Base-by-base conservation (phyloP, 92 coral and sea anemone genomes). In the Palythoa grandiflora region DNA sequence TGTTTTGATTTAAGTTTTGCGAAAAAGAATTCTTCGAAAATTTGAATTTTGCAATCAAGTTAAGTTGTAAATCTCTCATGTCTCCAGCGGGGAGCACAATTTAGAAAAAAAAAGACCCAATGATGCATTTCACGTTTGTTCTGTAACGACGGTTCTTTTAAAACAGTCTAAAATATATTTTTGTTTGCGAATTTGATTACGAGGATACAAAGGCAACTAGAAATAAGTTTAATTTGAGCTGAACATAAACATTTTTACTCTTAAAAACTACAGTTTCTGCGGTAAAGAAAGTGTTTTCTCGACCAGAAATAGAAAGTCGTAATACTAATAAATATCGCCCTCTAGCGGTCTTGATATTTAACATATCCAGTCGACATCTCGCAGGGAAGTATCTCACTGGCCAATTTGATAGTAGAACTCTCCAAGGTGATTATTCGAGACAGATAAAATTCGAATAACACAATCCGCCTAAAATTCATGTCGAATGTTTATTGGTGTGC, bases 381-480 rank as follows among this genome's bases (percentile, higher is more conserved):
- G 16, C 85, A 13, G 73, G 40, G 74, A 40, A 65, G 38, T 10
- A 71, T 68, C 75, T 44, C 47, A 6, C 75, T 48, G 57, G 44
- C 75, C 20, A 65, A 48, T 59, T 79, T 79, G 73, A 79, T 38
- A 79, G 84, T 39, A 38, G 38, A 51, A 40, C 84, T 79, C 86
- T 81, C 86, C 86, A 66, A 81, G 86, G 86, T 63, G 86, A 81
- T 81, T 4, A 44, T 81, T 40, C 39, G 48, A 48, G 86, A 66
- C 86, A 44, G 86, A 81, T 81, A 81, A 81, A 81, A 81, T 81
- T 81, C 75, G 50, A 80, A 81, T 68, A 81, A 81, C 86, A 81
- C 66, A 68, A 12, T 65, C 75, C 86, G 86, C 60, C 75, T 65
- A 14, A 51, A 65, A 51, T 68, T 71, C 50, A 47, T n/a, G 40